Conservation (phyloP, 2,113 vertebrate genomes). For the Cnemophilus loriae region DNA sequence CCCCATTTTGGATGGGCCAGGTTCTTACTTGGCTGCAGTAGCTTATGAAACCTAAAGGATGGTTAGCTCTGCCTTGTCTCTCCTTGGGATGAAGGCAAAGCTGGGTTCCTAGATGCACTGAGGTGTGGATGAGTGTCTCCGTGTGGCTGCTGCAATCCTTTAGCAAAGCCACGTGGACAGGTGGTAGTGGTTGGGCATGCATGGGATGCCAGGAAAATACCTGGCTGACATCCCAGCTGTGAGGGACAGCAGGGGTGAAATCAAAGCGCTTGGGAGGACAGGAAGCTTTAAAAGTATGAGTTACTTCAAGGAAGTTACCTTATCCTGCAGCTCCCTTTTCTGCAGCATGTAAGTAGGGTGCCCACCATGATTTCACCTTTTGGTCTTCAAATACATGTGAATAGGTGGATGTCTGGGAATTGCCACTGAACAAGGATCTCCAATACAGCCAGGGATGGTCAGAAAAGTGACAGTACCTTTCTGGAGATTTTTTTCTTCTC, state of each 20-base stretch:
- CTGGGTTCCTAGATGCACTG: neutral
- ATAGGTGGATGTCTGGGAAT: neutral
- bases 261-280: neutral
- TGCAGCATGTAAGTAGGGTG: neutral
- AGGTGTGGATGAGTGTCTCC: neutral
- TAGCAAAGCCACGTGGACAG: neutral
- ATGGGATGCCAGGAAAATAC: neutral
- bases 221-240: neutral
- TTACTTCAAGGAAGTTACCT: neutral
- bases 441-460: neutral
- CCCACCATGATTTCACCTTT: neutral
- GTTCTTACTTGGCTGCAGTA: neutral
- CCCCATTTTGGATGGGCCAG: neutral
- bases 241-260: neutral
- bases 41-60: neutral
- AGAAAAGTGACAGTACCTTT: neutral
- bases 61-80: neutral
- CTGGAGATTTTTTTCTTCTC: neutral
- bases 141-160: neutral
- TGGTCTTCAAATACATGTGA: neutral
- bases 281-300: neutral
- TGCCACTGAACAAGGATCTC: neutral
- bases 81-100: neutral
- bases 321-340: neutral
- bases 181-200: neutral